Evolutionary conservation across 2,797 vertebrate species (phyloP), one percentile per base, ranked within the genome.

Genomic region (Astyanax mexicanus): DNA sequence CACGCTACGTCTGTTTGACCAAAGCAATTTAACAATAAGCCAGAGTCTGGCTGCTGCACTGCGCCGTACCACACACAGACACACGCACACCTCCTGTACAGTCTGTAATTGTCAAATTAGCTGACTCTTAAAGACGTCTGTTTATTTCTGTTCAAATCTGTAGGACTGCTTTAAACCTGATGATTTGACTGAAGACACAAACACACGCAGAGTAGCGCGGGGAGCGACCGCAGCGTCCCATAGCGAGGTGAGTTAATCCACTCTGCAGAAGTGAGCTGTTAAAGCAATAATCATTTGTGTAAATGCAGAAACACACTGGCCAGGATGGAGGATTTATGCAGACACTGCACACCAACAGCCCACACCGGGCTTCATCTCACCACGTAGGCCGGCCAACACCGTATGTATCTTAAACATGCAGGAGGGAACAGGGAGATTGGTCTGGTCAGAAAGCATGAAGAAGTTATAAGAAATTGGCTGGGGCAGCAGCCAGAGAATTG

Each of bases 191-290:
- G 23, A 54, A 25, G 17, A 64, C 67, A 19, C 38, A 74, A 21
- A 35, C 72, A 51, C 25, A 58, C 25, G 51, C 25, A 58, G 19
- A 23, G 66, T 40, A 38, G 52, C 13, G 32, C 49, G 29, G 37
- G 61, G 37, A 77, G 60, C 21, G 25, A 45, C n/a, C 58, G 17
- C 45, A 15, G 19, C n/a, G 17, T 65, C 74, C 74, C 74, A 65
- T 10, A 7, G 61, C 42, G 65, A 78, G 60, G n/a, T 12, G 55
- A 87, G 80, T 70, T 81, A 80, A 89, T 79, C 74, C 54, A 78
- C 57, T 86, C 83, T 83, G 80, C 83, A 78, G 85, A 86, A 72
- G 37, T 6, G 35, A 38, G 74, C 69, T 84, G 81, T 86, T 84
- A 84, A 88, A 83, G 74, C 69, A 66, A 80, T 80, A 77, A 81